A percentile compares a stretch with the other conserved stretches of the same genome.
phyloP scores from a whole-genome alignment of 2,888 invertebrate species.

The Idaea aversata region DNA sequence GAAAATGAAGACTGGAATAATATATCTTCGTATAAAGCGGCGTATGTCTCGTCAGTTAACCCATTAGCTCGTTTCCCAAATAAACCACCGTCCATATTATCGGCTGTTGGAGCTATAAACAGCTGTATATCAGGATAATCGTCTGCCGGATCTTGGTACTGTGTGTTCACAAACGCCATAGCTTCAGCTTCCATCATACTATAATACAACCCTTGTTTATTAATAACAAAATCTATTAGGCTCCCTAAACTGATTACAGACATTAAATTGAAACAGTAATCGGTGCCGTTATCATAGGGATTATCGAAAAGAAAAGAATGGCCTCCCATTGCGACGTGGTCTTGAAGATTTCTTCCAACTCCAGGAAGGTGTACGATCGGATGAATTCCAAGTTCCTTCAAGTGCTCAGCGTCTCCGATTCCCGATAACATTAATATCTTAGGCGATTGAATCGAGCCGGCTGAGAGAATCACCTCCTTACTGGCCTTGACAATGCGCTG shows the following conservation, averaged over 20 bases:
- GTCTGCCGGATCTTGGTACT: constrained; percentile 82
- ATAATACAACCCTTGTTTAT: constrained; percentile 84
- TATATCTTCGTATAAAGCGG: constrained; percentile 85
- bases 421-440: constrained; percentile 94
- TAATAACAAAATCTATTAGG: constrained; percentile 82
- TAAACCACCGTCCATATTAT: constrained; percentile 88
- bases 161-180: constrained; percentile 88
- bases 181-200: constrained; percentile 89
- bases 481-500: constrained; percentile 80
- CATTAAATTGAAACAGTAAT: constrained; percentile 85
- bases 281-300: constrained; percentile 75
- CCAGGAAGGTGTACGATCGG: constrained; percentile 83
- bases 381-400: constrained; percentile 81
- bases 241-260: constrained; percentile 81
- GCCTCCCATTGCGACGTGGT: constrained; percentile 91
- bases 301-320: constrained; percentile 86
- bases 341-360: constrained; percentile 90
- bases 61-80: constrained; percentile 86
- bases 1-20: constrained; percentile 85
- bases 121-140: constrained; percentile 91
- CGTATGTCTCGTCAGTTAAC: constrained; percentile 83
- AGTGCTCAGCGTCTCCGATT: constrained; percentile 84
- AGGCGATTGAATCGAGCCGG: constrained; percentile 91
- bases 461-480: constrained; percentile 91
- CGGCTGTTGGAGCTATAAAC: constrained; percentile 87